Evolutionary conservation across 2,113 vertebrate species (phyloP).

Genomic region (Sander vitreus): DNA sequence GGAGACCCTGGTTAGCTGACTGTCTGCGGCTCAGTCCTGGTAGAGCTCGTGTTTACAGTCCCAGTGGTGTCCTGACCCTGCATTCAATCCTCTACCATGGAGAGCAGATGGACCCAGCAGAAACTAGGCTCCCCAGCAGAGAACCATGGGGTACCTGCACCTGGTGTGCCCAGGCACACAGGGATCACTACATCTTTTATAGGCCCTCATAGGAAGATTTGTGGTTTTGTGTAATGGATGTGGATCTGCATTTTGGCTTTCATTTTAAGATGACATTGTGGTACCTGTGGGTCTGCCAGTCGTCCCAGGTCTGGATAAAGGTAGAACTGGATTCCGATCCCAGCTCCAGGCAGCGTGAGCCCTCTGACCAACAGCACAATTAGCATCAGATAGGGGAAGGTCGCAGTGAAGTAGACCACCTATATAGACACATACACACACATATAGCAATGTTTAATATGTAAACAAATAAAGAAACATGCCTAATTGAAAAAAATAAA

Average conservation of each 20-base stretch:
- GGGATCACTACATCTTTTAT: neutral
- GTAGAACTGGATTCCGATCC: slow-evolving; percentile 92
- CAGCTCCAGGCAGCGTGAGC: slow-evolving; percentile 91
- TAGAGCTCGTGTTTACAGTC: slow-evolving; percentile 58
- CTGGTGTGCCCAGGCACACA: slow-evolving; percentile 30
- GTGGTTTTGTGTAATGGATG: neutral
- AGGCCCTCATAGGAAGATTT: neutral
- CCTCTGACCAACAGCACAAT: slow-evolving; percentile 91
- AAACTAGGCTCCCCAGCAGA: slow-evolving; percentile 50
- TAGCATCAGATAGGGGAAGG: slow-evolving; percentile 95
- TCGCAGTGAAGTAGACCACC: slow-evolving; percentile 96
- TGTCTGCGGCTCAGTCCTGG: slow-evolving; percentile 8
- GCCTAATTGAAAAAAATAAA: slow-evolving; percentile 16
- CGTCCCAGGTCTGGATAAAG: slow-evolving; percentile 92
- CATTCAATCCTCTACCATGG: slow-evolving; percentile 45
- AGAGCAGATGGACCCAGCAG: slow-evolving; percentile 77
- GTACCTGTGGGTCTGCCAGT: slow-evolving; percentile 91
- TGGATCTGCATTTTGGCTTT: neutral
- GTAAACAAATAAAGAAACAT: neutral
- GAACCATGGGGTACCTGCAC: slow-evolving; percentile 61
- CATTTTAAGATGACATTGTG: neutral
- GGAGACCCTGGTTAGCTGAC: slow-evolving; percentile 4
- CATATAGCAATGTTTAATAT: slow-evolving; percentile 2
- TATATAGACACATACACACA: slow-evolving; percentile 59
- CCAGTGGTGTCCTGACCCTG: slow-evolving; percentile 53